Conservation (phyloP, 2,113 vertebrate species). For the Mobula birostris region DNA sequence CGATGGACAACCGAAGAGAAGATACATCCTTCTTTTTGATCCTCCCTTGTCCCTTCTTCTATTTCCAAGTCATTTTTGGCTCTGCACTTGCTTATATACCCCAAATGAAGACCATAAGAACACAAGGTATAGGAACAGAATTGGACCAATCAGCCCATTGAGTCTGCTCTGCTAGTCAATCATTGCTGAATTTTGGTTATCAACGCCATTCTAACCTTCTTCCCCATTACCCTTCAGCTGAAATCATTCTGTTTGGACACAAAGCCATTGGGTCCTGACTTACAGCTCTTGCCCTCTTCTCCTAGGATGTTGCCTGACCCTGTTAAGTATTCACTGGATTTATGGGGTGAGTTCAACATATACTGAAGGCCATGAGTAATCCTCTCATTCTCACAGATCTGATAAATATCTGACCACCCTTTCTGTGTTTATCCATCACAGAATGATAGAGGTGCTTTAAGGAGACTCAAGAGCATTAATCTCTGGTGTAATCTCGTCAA, state of each 20-base stretch:
- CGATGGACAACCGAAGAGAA: too few relatives aligned
- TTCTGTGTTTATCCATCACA: not conserved
- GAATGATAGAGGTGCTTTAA: not conserved
- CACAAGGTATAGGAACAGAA: too few relatives aligned
- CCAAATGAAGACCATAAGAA: too few relatives aligned
- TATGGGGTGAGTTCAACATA: not conserved
- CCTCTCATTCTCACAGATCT: not conserved
- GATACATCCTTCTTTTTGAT: not conserved
- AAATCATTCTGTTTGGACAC: not conserved
- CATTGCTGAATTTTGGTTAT: too few relatives aligned
- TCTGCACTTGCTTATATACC: not conserved
- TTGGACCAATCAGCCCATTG: too few relatives aligned
- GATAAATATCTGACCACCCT: not conserved
- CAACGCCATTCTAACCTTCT: too few relatives aligned
- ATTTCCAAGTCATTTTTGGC: not conserved
- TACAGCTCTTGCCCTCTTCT: not conserved
- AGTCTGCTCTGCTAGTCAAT: too few relatives aligned
- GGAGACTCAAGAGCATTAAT: not conserved
- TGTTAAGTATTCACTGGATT: not conserved
- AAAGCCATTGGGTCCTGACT: not conserved
- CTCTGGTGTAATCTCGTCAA: not conserved
- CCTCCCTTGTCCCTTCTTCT: not conserved
- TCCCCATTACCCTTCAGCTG: too few relatives aligned
- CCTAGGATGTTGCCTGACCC: not conserved
- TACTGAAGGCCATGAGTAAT: not conserved